Evolutionary conservation across 2,888 invertebrate species (phyloP).

Genomic region (Spilosoma lubricipeda): DNA sequence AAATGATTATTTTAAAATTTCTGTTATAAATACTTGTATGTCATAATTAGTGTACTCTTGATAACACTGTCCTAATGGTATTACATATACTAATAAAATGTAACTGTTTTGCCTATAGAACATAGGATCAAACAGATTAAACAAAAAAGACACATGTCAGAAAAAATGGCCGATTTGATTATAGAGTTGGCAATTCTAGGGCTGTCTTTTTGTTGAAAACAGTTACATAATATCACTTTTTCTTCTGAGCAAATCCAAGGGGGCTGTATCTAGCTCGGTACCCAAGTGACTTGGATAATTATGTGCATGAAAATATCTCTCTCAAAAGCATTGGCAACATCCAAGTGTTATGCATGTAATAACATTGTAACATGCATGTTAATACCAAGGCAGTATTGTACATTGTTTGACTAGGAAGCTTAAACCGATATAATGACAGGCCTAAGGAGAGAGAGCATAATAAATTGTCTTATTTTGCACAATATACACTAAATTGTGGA

Average conservation of each 20-base stretch:
- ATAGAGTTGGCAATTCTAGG: background rate
- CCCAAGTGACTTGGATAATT: conserved; percentile 10
- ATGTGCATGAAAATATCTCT: background rate
- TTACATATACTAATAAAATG: background rate
- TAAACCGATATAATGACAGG: conserved; percentile 35
- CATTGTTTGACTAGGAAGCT: conserved; percentile 3
- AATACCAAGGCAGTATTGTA: background rate
- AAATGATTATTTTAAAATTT: background rate
- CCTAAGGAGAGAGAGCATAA: conserved; percentile 65
- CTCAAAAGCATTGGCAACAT: background rate
- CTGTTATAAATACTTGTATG: background rate
- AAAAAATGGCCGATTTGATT: background rate
- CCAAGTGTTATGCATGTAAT: background rate
- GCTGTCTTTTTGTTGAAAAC: background rate
- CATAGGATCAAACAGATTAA: background rate
- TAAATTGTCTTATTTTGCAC: conserved; percentile 64
- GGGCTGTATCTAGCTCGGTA: conserved; percentile 8
- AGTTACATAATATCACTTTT: conserved; percentile 4
- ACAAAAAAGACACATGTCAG: background rate
- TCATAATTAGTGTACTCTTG: background rate
- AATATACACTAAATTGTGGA: conserved; percentile 50
- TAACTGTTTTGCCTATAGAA: background rate
- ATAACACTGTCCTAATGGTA: background rate
- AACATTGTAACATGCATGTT: too few relatives aligned
- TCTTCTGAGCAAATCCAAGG: conserved; percentile 8